phyloP scores from a whole-genome alignment of 2,113 vertebrate genomes.

The Muscicapa adusta region DNA sequence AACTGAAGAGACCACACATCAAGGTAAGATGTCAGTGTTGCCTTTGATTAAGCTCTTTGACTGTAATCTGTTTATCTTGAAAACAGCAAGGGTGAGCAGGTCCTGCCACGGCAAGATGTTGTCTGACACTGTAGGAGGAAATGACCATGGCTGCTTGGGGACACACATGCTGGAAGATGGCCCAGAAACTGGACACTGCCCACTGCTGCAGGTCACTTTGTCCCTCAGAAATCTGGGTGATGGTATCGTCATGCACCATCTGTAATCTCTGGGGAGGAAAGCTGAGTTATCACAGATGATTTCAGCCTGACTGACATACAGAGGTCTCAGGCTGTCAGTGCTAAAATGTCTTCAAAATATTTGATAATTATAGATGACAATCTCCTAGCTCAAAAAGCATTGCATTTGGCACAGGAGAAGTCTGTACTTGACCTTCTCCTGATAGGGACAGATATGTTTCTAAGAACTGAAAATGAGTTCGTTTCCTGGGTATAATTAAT shows the following conservation, averaged over 20 bases:
- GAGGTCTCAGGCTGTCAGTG: neutral
- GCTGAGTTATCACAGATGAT: neutral
- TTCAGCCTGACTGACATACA: neutral
- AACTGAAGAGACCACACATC: neutral
- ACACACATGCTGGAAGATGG: rapidly evolving
- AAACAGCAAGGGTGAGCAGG: neutral
- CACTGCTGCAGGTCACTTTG: neutral
- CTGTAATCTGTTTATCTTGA: neutral
- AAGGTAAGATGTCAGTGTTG: neutral
- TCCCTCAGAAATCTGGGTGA: neutral
- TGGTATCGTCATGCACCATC: neutral
- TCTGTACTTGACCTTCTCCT: neutral
- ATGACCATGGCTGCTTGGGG: rapidly evolving
- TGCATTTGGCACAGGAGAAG: neutral
- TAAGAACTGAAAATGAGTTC: neutral
- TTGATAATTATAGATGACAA: neutral
- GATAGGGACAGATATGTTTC: neutral
- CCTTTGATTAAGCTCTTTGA: neutral
- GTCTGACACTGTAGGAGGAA: neutral
- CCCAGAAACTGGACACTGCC: neutral
- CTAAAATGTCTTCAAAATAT: neutral
- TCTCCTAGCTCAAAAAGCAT: neutral
- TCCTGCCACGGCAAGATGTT: neutral
- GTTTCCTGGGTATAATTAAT: neutral
- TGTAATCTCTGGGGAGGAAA: neutral